Evolutionary conservation across 1,140 invertebrate genomes (phyloP), one percentile per base, ranked within the genome.

Genomic region (Formica selysi): DNA sequence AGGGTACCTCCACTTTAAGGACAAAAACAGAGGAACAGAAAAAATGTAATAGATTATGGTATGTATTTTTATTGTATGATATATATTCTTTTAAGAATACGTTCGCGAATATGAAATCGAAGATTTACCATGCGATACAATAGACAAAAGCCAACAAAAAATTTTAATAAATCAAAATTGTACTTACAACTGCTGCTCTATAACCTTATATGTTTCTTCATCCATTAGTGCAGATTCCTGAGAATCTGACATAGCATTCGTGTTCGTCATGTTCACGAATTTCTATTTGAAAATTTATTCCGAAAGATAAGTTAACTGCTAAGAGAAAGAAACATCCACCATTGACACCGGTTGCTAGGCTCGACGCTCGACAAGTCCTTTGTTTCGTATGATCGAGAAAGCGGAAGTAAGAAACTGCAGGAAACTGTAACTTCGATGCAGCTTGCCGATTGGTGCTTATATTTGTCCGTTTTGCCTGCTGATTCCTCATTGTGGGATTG

Each of bases 151-250:
- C 48, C 7, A 13, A 26, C 22, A 29, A 29, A 54, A 4, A 6
- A 22, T 57, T 26, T n/a, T 26, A 22, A 44, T 10, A 6, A 62
- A 36, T 36, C 26, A 38, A 32, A 29, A 73, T 61, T 67, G 19
- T 51, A 86, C 89, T 89, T 68, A 90, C 90, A 90, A 73, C 51
- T 73, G 0, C 76, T 65, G 48, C 2, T 88, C 61, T 2, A 92
- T 22, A 0, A 74, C 61, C 0, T 84, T 26, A 7, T 74, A 89
- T 0, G 81, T 70, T 19, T 85, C 87, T 0, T 89, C 86, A 2
- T 80, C 86, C 0, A 92, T 71, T 3, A 92, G 19, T 3, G 71
- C 84, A 8, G 91, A 92, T 6, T 91, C 92, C 65, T 92, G 91
- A 0, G 90, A 92, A 7, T 87, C 87, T 26, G 87, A 87, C 36